Conservation (phyloP, 2,888 invertebrate genomes). For the Alviniconcha strummeri region DNA sequence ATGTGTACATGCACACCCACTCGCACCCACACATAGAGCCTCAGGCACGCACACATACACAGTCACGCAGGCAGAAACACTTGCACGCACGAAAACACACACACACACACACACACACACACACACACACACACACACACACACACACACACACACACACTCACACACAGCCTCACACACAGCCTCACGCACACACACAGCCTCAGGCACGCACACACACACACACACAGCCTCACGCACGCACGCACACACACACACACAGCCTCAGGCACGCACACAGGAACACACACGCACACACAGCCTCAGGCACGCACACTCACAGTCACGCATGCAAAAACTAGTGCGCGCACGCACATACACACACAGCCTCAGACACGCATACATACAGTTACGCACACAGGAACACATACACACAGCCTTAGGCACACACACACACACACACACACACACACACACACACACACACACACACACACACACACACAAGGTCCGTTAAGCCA, state of each 20-base stretch:
- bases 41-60: slow-evolving; percentile 3
- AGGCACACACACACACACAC: slow-evolving; percentile 16
- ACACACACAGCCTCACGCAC: not conserved
- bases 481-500: not conserved
- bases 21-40: not conserved
- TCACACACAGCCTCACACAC: not conserved
- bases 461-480: slow-evolving; percentile 3
- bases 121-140: slow-evolving; percentile 6
- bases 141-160: slow-evolving; percentile 1
- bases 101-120: not conserved
- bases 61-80: not conserved
- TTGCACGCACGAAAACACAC: not conserved
- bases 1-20: not conserved
- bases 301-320: not conserved
- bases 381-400: slow-evolving; percentile 1
- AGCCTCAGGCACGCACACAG: not conserved
- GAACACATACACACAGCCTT: not conserved
- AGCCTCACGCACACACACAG: not conserved
- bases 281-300: not conserved
- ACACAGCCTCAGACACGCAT: not conserved
- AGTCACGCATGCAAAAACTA: not conserved
- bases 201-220: slow-evolving; percentile 3
- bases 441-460: slow-evolving; percentile 16
- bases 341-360: not conserved
- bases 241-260: not conserved